A percentile compares a stretch with the other conserved stretches of the same genome.
Evolutionary conservation across 2,113 vertebrate species (phyloP).

Genomic region (Lipotes vexillifer): DNA sequence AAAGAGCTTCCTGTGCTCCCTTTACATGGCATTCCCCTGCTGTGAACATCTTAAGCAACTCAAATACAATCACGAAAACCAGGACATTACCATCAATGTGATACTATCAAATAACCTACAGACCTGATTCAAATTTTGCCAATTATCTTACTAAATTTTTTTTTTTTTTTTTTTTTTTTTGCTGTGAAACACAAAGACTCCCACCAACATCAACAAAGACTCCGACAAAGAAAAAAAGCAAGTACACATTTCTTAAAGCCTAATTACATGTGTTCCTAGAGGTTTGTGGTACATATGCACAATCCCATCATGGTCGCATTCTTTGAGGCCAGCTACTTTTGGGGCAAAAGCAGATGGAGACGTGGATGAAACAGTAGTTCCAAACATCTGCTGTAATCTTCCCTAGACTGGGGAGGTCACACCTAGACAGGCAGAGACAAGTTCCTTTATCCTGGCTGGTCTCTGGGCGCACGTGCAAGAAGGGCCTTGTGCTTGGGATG

Average conservation of each 20-base stretch:
- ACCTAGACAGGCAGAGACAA: background rate
- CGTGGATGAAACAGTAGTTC: background rate
- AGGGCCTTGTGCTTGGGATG: fast-evolving
- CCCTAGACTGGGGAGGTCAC: background rate
- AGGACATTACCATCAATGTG: fast-evolving
- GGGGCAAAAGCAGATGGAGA: background rate
- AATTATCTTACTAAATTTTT: too few species aligned
- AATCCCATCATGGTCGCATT: too few species aligned
- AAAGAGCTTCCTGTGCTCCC: background rate
- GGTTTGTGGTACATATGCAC: background rate
- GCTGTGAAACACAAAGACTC: background rate
- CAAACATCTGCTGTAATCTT: background rate
- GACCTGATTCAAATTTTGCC: background rate
- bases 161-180: too few species aligned
- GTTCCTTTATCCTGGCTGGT: background rate
- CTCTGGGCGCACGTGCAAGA: background rate
- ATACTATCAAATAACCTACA: background rate
- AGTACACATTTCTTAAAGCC: background rate
- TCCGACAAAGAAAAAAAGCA: background rate
- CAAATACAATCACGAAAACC: background rate
- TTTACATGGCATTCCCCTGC: fast-evolving
- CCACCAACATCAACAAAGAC: too few species aligned
- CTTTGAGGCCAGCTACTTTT: background rate
- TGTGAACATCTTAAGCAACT: background rate
- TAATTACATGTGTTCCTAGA: background rate